A percentile compares a stretch with the other conserved stretches of the same genome.
phyloP scores from a whole-genome alignment of 2,888 invertebrate species.

The Seira sanloemensis region DNA sequence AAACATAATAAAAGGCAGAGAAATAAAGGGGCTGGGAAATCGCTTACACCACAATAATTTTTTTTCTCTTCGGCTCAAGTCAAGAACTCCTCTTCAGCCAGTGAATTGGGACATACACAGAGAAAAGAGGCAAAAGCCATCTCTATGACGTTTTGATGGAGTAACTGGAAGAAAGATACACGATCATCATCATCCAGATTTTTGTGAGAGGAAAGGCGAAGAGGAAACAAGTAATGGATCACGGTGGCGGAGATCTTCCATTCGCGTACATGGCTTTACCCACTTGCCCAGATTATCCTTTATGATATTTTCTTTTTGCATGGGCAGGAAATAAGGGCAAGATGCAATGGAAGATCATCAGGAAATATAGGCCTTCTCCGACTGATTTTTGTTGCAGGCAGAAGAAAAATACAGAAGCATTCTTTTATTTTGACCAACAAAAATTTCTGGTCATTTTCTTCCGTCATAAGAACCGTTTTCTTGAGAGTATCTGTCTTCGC shows the following conservation, averaged over 20 bases:
- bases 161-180: not conserved
- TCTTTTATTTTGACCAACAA: constrained; percentile 1
- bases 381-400: not conserved
- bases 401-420: not conserved
- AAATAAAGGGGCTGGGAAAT: not conserved
- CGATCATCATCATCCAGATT: not conserved
- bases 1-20: not conserved
- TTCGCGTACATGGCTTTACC: not conserved
- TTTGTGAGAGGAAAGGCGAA: not conserved
- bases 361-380: not conserved
- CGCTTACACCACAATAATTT: constrained; percentile 1
- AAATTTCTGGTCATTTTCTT: not conserved
- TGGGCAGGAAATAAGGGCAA: not conserved
- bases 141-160: not conserved
- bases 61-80: not conserved
- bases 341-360: not conserved
- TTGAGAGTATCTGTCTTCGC: not conserved
- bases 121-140: not conserved
- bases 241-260: not conserved
- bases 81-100: not conserved
- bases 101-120: not conserved
- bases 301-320: not conserved
- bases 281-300: not conserved
- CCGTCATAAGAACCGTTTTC: not conserved
- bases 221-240: not conserved